Evolutionary conservation across 2,888 invertebrate species (phyloP).

Genomic region (Odontocerum albicorne): DNA sequence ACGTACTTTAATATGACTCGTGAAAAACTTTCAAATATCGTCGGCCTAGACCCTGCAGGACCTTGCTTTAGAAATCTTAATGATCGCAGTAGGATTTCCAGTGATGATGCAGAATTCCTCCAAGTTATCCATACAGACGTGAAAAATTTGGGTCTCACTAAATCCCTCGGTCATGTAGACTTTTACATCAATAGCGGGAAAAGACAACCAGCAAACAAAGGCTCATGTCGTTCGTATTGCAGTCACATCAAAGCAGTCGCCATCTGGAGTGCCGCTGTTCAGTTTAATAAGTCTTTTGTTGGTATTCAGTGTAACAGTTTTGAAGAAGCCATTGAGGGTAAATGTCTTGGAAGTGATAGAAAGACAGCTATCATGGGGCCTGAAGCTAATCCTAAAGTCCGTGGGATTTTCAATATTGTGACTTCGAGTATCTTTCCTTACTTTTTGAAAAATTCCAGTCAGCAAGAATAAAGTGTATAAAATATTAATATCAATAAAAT

Average conservation of each 20-base stretch:
- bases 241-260: slow-evolving; percentile 24
- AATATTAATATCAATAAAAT: too few species aligned
- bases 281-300: slow-evolving; percentile 14
- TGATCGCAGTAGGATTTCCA: slow-evolving; percentile 1
- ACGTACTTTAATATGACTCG: slow-evolving; percentile 27
- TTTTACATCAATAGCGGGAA: slow-evolving; percentile 31
- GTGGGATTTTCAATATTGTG: too few species aligned
- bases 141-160: slow-evolving; percentile 15
- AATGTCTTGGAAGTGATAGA: background rate
- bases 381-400: too few species aligned
- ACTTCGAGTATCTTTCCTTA: too few species aligned
- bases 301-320: slow-evolving; percentile 14
- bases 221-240: slow-evolving; percentile 15
- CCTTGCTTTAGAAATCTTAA: slow-evolving; percentile 23
- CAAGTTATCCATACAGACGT: slow-evolving; percentile 31
- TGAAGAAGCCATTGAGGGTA: background rate
- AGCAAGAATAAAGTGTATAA: too few species aligned
- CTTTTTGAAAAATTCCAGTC: too few species aligned
- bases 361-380: background rate
- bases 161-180: slow-evolving; percentile 24
- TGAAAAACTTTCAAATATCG: slow-evolving; percentile 14
- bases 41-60: slow-evolving; percentile 29
- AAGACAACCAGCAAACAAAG: slow-evolving; percentile 12
- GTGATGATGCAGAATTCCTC: slow-evolving; percentile 19
- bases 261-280: slow-evolving; percentile 24